Base-by-base conservation (phyloP, 2,797 vertebrate species). In the Salmo trutta region DNA sequence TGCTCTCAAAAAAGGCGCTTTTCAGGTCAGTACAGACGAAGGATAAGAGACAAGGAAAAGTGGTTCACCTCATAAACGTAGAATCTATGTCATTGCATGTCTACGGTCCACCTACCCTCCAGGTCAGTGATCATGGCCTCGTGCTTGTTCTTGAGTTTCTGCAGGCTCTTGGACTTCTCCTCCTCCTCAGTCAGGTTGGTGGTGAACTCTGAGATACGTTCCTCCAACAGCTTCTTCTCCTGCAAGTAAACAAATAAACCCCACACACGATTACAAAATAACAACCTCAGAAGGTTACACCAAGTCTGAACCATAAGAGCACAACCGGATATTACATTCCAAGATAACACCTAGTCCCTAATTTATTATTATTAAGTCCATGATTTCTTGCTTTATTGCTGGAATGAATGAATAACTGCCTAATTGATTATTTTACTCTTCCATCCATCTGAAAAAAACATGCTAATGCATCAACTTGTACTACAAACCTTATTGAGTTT, bases 121-220 rank as follows among this genome's bases (percentile, higher is more conserved):
- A 99, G 88, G 82, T 99, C 98, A 0, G 95, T 96, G 91, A 99
- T 97, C 96, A 99, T 98, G 89, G 97, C 95, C 88, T 99, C 98
- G 73, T 99, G 97, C 90, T 99, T 99, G 84, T 97, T 99, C 88
- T 97, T 97, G 71, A 98, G 95, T 86, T 99, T 99, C 85, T 97
- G 96, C 87, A 99, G 87, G 84, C 97, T 97, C 89, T 98, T 99
- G 19, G 97, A 97, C 87, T 99, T 99, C 88, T 99, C 97, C 81
- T 99, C 98, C 89, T 99, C 98, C 83, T 99, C 97, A 54, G 97
- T 84, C 89, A 99, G 89, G 92, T 98, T 97, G 76, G 95, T 95
- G 81, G 95, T 96, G 73, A 96, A 96, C 83, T 98, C 98, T 0
- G 95, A 91, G 79, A 98, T 94, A 65, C 97, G 93, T 74, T 99